Evolutionary conservation across 2,113 vertebrate genomes (phyloP).

Genomic region (Leucoraja erinaceus): DNA sequence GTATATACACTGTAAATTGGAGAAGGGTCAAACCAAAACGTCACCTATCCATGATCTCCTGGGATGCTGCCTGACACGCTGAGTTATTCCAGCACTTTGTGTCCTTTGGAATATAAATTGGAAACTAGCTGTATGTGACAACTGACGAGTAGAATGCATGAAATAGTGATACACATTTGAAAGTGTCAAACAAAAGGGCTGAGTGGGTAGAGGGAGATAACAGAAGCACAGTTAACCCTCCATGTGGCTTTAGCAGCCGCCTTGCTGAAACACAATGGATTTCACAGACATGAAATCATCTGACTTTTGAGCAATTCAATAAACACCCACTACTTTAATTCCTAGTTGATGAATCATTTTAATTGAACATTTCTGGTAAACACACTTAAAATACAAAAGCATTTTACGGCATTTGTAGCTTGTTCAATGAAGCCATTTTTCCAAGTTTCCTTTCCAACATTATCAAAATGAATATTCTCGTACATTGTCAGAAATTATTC

Average conservation of each 20-base stretch:
- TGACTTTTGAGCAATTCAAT: conserved; percentile 28
- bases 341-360: conserved; percentile 29
- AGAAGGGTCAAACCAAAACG: too few species aligned
- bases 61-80: too few species aligned
- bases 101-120: neutral
- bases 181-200: neutral
- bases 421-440: neutral
- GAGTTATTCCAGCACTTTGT: too few species aligned
- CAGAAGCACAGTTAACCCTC: neutral
- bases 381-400: neutral
- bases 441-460: neutral
- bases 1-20: neutral
- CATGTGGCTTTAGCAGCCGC: too few species aligned
- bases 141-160: neutral
- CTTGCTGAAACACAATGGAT: conserved; percentile 10
- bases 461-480: neutral
- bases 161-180: neutral
- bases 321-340: conserved; percentile 26
- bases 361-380: conserved; percentile 9
- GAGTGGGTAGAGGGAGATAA: neutral
- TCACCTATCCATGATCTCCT: too few species aligned
- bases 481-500: neutral
- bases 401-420: neutral
- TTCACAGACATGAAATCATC: neutral
- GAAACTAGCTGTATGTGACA: neutral